Evolutionary conservation across 2,113 vertebrate genomes (phyloP).

Genomic region (Bos indicus): DNA sequence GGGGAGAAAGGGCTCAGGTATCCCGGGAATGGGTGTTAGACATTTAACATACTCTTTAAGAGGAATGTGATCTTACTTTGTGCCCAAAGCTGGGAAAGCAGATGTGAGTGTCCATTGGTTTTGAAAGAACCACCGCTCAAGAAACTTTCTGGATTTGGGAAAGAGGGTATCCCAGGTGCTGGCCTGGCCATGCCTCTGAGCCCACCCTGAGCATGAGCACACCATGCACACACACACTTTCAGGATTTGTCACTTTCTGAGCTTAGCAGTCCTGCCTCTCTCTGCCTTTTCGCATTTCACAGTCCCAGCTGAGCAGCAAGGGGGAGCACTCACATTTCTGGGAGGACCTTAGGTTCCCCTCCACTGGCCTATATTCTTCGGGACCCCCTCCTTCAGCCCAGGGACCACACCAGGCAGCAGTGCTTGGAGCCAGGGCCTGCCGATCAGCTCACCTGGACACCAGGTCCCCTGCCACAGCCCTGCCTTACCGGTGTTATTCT

Average conservation of each 20-base stretch:
- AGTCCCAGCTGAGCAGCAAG: not conserved
- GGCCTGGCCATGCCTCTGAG: not conserved
- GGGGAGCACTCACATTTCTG: not conserved
- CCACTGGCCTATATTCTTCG: not conserved
- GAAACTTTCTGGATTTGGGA: not conserved
- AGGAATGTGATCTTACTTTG: not conserved
- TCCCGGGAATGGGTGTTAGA: not conserved
- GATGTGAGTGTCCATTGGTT: not conserved
- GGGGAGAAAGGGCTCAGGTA: not conserved
- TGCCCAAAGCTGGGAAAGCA: not conserved
- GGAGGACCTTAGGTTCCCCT: not conserved
- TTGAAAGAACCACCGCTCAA: not conserved
- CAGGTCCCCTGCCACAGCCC: not conserved
- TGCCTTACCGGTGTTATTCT: not conserved
- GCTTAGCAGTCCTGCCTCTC: not conserved
- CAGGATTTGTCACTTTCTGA: not conserved
- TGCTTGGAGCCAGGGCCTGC: not conserved
- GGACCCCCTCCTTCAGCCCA: not conserved
- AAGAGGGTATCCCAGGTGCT: not conserved
- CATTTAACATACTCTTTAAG: not conserved
- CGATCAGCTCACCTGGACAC: not conserved
- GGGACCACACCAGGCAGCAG: not conserved
- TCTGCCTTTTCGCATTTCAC: not conserved
- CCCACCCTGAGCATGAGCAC: accelerated
- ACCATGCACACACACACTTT: not conserved